Conservation (phyloP, 2,888 invertebrate genomes). For the Plusia festucae region DNA sequence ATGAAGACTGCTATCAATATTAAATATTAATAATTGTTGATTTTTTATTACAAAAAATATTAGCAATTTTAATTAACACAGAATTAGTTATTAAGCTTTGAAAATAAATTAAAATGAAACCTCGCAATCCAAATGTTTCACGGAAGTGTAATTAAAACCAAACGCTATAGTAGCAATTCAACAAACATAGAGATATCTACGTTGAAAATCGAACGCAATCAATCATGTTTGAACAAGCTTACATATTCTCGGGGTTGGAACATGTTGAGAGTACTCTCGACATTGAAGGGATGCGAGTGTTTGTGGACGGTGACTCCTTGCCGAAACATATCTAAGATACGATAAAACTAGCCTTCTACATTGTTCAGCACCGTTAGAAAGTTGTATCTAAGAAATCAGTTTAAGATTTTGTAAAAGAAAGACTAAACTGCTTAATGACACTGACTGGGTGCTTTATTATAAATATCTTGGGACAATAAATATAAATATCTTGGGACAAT, state of each 20-base stretch:
- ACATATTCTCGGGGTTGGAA: constrained; percentile 32
- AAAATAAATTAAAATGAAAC: constrained; percentile 5
- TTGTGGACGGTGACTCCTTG: constrained; percentile 13
- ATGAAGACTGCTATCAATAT: no score
- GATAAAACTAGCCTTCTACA: constrained; percentile 1
- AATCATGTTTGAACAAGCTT: constrained; percentile 57
- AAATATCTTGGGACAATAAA: no score
- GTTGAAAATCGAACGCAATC: constrained; percentile 48
- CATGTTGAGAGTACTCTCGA: constrained; percentile 25
- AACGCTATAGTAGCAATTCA: constrained; percentile 25
- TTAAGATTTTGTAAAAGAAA: background rate
- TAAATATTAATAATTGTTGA: no score
- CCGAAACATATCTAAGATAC: constrained; percentile 22
- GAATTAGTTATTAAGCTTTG: no score
- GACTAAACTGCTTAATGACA: background rate
- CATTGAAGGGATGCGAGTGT: constrained; percentile 20
- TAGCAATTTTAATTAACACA: no score
- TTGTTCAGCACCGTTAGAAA: background rate
- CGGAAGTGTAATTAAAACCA: constrained; percentile 45
- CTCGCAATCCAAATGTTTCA: constrained; percentile 20
- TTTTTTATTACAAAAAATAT: no score
- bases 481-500: no score
- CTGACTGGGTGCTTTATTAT: no score
- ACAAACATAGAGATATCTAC: constrained; percentile 26
- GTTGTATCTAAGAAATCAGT: background rate